A percentile compares a stretch with the other conserved stretches of the same genome.
Conservation (phyloP, 2,888 invertebrate species). For the Himalopsyche anomala region DNA sequence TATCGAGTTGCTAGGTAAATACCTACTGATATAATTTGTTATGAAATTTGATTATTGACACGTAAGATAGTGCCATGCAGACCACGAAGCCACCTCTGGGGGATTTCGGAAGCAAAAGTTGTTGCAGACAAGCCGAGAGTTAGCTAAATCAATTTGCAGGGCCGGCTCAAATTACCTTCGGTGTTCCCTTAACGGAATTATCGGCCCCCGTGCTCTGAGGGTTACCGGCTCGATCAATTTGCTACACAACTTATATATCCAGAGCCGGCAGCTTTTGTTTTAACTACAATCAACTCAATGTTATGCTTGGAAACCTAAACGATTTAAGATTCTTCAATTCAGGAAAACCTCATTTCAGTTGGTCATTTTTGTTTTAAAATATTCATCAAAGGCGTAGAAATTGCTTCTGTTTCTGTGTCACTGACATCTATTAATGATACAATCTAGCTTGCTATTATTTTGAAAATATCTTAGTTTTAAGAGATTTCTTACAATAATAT, state of each 20-base stretch:
- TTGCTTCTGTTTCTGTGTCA: no score
- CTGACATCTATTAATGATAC: no score
- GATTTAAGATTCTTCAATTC: no score
- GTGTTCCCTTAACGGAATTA: slow-evolving; percentile 55
- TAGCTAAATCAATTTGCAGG: slow-evolving; percentile 60
- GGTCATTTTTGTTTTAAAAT: no score
- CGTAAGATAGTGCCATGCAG: slow-evolving; percentile 5
- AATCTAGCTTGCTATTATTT: no score
- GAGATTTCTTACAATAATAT: no score
- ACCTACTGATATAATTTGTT: background rate
- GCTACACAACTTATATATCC: slow-evolving; percentile 49
- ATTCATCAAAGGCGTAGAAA: no score
- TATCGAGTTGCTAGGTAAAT: background rate
- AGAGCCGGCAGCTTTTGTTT: slow-evolving; percentile 36
- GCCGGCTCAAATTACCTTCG: slow-evolving; percentile 56
- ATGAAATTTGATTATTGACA: slow-evolving; percentile 10
- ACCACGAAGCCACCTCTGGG: slow-evolving; percentile 37
- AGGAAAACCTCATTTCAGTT: no score
- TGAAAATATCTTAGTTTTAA: no score
- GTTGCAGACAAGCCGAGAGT: slow-evolving; percentile 63
- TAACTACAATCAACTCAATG: no score
- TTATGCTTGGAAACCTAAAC: no score
- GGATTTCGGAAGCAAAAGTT: slow-evolving; percentile 55
- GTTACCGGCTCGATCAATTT: slow-evolving; percentile 51
- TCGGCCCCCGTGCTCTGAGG: slow-evolving; percentile 45